A percentile compares a stretch with the other conserved stretches of the same genome.
phyloP scores from a whole-genome alignment of 2,113 vertebrate genomes.

The Agapornis roseicollis region DNA sequence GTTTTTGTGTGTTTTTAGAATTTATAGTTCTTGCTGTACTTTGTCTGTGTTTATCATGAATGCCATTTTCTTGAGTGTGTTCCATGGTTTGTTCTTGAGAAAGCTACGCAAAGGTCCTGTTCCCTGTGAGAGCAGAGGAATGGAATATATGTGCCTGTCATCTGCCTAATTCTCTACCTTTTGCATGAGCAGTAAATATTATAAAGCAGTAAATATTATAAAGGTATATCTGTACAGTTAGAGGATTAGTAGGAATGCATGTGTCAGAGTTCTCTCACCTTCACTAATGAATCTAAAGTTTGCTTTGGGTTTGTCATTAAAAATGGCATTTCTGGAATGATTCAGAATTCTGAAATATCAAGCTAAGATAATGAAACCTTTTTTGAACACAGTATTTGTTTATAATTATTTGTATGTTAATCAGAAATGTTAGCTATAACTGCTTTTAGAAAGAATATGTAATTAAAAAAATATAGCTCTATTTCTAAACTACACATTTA shows the following conservation, averaged over 20 bases:
- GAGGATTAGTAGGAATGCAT: background rate
- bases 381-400: background rate
- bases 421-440: background rate
- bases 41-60: slow-evolving; percentile 20
- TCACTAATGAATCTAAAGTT: background rate
- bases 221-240: background rate
- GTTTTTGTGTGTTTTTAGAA: background rate
- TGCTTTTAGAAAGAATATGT: background rate
- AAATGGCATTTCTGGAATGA: background rate
- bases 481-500: background rate
- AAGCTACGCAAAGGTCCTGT: background rate
- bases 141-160: background rate
- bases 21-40: slow-evolving; percentile 5
- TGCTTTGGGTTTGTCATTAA: background rate
- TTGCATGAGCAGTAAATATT: background rate
- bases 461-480: background rate
- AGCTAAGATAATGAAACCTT: background rate
- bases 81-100: background rate
- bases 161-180: background rate
- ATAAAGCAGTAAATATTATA: background rate
- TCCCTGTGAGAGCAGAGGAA: background rate
- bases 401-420: background rate
- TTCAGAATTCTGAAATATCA: background rate
- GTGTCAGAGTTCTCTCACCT: background rate
- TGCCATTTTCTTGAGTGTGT: slow-evolving; percentile 18